Conservation (phyloP, 2,113 vertebrate species). For the Nannospalax galili region DNA sequence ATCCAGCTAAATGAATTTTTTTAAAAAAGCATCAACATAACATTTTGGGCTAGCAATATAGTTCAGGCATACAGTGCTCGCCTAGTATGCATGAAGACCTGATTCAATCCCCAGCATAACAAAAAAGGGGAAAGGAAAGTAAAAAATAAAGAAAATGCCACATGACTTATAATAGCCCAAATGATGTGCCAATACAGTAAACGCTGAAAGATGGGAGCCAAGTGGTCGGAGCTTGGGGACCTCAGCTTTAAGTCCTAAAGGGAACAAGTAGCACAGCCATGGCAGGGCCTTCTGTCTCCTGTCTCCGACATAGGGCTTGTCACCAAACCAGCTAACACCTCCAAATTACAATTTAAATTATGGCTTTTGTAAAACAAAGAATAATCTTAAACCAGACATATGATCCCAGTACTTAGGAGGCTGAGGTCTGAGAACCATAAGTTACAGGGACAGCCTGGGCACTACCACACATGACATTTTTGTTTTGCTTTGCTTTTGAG, state of each 20-base stretch:
- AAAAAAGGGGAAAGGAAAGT: too few relatives aligned
- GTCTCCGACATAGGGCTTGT: neutral
- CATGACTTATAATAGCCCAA: neutral
- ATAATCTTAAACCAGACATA: neutral
- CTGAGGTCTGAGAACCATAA: neutral
- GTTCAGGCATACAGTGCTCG: too few relatives aligned
- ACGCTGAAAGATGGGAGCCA: neutral
- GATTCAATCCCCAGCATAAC: too few relatives aligned
- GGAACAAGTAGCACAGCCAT: neutral
- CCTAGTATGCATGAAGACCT: too few relatives aligned
- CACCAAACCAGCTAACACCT: conserved; percentile 6
- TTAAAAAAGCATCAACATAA: too few relatives aligned
- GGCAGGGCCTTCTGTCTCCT: too few relatives aligned
- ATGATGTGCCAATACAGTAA: neutral
- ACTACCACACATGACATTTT: neutral
- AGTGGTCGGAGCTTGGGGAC: neutral
- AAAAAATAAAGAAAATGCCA: conserved; percentile 12
- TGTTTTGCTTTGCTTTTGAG: too few relatives aligned
- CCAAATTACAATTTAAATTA: conserved; percentile 35
- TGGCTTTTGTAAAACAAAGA: conserved; percentile 45
- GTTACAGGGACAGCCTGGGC: neutral
- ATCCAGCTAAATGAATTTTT: too few relatives aligned
- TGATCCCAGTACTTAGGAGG: neutral
- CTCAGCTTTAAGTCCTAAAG: neutral
- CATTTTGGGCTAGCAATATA: too few relatives aligned